Conservation (phyloP, 2,888 invertebrate species). For the Masnerella sp. region DNA sequence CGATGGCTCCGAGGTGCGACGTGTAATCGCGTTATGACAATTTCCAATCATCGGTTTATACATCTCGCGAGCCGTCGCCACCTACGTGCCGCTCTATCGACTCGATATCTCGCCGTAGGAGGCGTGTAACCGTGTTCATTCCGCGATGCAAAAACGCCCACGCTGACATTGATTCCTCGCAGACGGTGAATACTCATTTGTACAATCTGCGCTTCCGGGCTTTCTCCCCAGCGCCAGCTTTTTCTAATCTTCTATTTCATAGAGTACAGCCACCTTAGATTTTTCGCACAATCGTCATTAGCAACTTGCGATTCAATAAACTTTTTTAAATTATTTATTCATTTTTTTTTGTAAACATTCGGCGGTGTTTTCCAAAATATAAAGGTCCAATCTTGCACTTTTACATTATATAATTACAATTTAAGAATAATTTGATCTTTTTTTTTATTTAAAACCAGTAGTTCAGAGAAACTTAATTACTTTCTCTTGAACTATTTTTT, state of each 20-base stretch:
- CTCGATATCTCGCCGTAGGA: constrained; percentile 59
- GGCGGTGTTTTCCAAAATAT: no score
- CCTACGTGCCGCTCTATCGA: constrained; percentile 56
- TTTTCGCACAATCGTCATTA: no score
- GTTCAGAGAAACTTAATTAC: no score
- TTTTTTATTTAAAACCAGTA: no score
- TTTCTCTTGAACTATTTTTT: no score
- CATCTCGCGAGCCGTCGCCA: constrained; percentile 56
- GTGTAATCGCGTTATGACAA: constrained; percentile 61
- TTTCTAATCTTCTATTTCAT: constrained; percentile 13
- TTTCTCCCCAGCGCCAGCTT: constrained; percentile 35
- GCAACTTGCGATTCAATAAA: no score
- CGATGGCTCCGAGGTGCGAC: constrained; percentile 48
- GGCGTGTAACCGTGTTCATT: constrained; percentile 57
- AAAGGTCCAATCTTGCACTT: no score
- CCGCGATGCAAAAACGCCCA: constrained; percentile 58
- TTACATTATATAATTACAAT: no score
- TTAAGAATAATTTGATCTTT: no score
- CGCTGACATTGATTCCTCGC: constrained; percentile 61
- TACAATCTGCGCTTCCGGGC: constrained; percentile 58
- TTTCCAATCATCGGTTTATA: constrained; percentile 60
- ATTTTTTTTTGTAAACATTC: no score
- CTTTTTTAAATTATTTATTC: no score
- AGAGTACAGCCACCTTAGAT: not conserved
- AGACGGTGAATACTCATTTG: constrained; percentile 57